Evolutionary conservation across 2,797 vertebrate genomes (phyloP), one percentile per base, ranked within the genome.

Genomic region (Sebastes variabilis): DNA sequence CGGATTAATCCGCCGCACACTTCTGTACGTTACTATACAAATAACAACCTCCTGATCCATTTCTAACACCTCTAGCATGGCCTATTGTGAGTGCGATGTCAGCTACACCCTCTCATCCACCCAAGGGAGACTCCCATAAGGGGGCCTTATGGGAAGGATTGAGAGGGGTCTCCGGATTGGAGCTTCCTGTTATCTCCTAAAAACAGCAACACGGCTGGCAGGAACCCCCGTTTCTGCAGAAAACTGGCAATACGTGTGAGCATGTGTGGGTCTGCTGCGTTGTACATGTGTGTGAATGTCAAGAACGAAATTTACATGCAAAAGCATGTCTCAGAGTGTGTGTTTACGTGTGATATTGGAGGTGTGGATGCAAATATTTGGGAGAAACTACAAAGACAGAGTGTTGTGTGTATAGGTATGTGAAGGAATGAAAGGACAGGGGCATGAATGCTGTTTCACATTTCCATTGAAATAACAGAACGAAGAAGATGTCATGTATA

Each of bases 181-280:
- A 89, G 86, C 82, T 59, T 85, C 75, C 75, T 83, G 85, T 93
- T 94, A 93, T 94, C 93, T 89, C 78, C 77, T 38, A 59, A 75
- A 60, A 11, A 58, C 92, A 93, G 92, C 82, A 81, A 77, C 84
- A 79, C 30, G 64, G 61, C 85, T 91, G 87, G 87, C 88, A 87
- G 66, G 64, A 81, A 82, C 52, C 76, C 36, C 74, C 66, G 61
- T 64, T 76, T 79, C 72, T 78, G 80, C 58, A 82, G 32, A 76
- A 73, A 77, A 83, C 34, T 18, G 32, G 59, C n/a, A 60, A 65
- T 69, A 27, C 71, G 58, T 77, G 16, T 56, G 77, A 29, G 61
- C 24, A 56, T 58, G 56, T 56, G 64, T 68, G 73, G 16, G 34
- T 79, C 72, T 62, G 42, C 61, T 52, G 22, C 34, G 13, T 56